Evolutionary conservation across 2,888 invertebrate genomes (phyloP).

Genomic region (Eupeodes luniger): DNA sequence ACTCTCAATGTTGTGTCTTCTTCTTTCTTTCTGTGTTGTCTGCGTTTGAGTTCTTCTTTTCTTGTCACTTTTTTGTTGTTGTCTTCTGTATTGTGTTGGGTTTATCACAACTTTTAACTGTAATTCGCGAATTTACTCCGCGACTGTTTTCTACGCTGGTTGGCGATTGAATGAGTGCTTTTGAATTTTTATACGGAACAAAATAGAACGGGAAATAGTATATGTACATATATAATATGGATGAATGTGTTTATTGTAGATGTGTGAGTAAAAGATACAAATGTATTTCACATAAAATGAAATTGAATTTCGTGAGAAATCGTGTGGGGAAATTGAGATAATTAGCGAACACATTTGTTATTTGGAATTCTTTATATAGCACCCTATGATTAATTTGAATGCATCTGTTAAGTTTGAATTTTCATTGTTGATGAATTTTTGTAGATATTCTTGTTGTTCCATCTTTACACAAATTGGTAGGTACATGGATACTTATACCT

Average conservation of each 20-base stretch:
- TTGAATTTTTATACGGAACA: slow-evolving; percentile 11
- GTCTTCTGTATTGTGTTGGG: not conserved
- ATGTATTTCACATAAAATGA: slow-evolving; percentile 38
- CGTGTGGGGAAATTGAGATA: not conserved
- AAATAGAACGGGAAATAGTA: slow-evolving; percentile 20
- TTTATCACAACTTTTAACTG: not conserved
- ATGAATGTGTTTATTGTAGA: not conserved
- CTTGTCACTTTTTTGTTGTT: not conserved
- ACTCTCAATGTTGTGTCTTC: slow-evolving; percentile 66
- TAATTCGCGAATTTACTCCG: not conserved
- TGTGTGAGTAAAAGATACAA: not conserved
- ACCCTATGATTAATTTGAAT: not conserved
- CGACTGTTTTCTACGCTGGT: slow-evolving; percentile 36
- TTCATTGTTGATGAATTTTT: too few relatives aligned
- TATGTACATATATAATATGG: not conserved
- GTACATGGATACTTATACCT: too few relatives aligned
- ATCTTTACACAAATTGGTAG: too few relatives aligned
- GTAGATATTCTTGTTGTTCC: too few relatives aligned
- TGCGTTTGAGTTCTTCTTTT: slow-evolving; percentile 23
- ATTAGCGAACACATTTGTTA: not conserved
- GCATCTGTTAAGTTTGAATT: not conserved
- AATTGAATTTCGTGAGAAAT: slow-evolving; percentile 22
- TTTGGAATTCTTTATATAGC: not conserved
- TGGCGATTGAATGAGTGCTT: slow-evolving; percentile 47
- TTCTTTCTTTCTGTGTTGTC: slow-evolving; percentile 42